phyloP scores from a whole-genome alignment of 2,797 vertebrate genomes.

The Anas bahamensis region DNA sequence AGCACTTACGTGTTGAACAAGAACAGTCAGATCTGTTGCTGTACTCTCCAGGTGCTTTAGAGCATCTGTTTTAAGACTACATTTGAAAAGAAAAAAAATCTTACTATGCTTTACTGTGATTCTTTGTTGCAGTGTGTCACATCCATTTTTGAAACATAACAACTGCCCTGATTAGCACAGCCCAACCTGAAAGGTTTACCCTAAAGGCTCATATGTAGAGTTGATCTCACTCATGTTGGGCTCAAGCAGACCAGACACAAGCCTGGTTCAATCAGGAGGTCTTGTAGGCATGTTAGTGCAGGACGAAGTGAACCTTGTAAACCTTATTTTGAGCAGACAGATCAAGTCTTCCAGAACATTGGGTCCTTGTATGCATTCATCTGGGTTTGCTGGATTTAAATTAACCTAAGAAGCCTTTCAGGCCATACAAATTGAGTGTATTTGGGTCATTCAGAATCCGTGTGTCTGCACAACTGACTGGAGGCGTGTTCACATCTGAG shows the following conservation, averaged over 20 bases:
- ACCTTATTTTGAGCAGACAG: neutral
- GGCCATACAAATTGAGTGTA: neutral
- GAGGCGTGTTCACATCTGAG: neutral
- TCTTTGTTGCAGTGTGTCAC: neutral
- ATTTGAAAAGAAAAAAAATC: neutral
- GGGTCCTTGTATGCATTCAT: neutral
- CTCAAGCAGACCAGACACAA: neutral
- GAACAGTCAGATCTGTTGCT: neutral
- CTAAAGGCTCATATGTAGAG: neutral
- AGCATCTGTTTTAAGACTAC: neutral
- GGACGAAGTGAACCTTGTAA: neutral
- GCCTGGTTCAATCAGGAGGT: neutral
- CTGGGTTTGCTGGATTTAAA: neutral
- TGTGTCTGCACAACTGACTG: neutral
- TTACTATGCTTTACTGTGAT: neutral
- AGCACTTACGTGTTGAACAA: neutral
- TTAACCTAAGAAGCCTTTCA: neutral
- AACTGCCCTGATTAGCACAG: neutral
- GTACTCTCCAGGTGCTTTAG: neutral
- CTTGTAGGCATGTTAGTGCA: neutral
- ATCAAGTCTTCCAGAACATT: neutral
- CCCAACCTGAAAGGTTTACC: neutral
- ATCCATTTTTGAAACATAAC: neutral
- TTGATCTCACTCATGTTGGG: neutral
- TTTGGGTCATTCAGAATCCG: neutral